Conservation (phyloP, 1,140 invertebrate genomes). For the Belonocnema kinseyi region DNA sequence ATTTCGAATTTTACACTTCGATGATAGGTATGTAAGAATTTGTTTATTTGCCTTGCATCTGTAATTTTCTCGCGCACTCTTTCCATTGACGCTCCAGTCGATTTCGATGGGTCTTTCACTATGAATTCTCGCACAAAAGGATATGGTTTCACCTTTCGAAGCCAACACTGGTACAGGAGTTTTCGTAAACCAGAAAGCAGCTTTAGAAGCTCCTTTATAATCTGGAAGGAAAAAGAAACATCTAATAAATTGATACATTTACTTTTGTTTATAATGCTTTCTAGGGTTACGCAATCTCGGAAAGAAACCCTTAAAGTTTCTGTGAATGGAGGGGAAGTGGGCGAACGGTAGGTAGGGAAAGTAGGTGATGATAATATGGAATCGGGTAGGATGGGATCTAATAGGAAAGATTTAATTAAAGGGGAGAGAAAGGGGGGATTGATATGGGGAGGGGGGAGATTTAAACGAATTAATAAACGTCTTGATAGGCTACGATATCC, state of each 20-base stretch:
- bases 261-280: too few relatives aligned
- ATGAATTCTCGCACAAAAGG: slow-evolving; percentile 71
- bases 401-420: too few relatives aligned
- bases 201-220: slow-evolving; percentile 56
- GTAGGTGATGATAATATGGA: not conserved
- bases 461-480: too few relatives aligned
- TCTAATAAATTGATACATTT: too few relatives aligned
- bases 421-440: too few relatives aligned
- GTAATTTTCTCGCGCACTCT: slow-evolving; percentile 55
- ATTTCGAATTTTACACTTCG: not conserved
- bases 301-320: too few relatives aligned
- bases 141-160: slow-evolving; percentile 63
- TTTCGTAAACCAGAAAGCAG: slow-evolving; percentile 68
- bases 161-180: slow-evolving; percentile 68
- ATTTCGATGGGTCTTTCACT: slow-evolving; percentile 62
- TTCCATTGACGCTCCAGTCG: slow-evolving; percentile 73
- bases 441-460: too few relatives aligned
- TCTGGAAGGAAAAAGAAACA: slow-evolving; percentile 47
- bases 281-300: too few relatives aligned
- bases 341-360: too few relatives aligned
- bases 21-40: not conserved
- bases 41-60: slow-evolving; percentile 67
- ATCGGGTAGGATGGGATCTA: too few relatives aligned
- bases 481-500: too few relatives aligned
- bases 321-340: too few relatives aligned